Evolutionary conservation across 2,888 invertebrate genomes (phyloP), one percentile per base, ranked within the genome.

Genomic region (Ophioninae sp.): DNA sequence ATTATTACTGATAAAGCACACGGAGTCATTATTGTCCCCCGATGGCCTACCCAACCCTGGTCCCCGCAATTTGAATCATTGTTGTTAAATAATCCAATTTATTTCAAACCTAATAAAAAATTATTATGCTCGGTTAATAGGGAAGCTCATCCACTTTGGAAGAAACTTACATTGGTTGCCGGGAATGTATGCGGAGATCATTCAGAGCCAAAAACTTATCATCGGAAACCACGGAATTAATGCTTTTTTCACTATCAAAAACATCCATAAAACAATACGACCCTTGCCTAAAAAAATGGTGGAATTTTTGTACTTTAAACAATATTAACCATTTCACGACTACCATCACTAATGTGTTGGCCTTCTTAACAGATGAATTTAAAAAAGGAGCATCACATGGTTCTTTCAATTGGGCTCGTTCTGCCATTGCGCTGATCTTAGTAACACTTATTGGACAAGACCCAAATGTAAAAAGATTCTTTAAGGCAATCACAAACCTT

Each of bases 141-240:
- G 41, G 41, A 41, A 41, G 30, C 30, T 3, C 30, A 30, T 30
- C 30, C 30, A 30, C 30, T 30, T 30, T 30, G 30, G 30, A 1
- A 30, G 30, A 30, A 30, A 2, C 30, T 30, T 30, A 30, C 30
- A 30, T 50, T 50, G 17, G 13, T 13, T 13, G 50, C 50, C 50
- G 50, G 50, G 50, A 50, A 50, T 50, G 50, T 50, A 50, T 50
- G 50, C 50, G 50, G 50, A 50, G 50, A 50, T 50, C 50, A 50
- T 50, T 13, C 50, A 3, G 13, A 50, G 10, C 50, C 13, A 50
- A 50, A 50, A 50, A 50, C 10, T 13, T 50, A 50, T 50, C 50
- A 50, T 17, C 13, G 50, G 50, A 50, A 50, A 50, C 50, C 5
- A 17, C 50, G 13, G 50, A 50, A 50, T 50, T 50, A 13, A 50